phyloP scores from a whole-genome alignment of 2,113 vertebrate genomes.

The Bambusicola thoracicus region DNA sequence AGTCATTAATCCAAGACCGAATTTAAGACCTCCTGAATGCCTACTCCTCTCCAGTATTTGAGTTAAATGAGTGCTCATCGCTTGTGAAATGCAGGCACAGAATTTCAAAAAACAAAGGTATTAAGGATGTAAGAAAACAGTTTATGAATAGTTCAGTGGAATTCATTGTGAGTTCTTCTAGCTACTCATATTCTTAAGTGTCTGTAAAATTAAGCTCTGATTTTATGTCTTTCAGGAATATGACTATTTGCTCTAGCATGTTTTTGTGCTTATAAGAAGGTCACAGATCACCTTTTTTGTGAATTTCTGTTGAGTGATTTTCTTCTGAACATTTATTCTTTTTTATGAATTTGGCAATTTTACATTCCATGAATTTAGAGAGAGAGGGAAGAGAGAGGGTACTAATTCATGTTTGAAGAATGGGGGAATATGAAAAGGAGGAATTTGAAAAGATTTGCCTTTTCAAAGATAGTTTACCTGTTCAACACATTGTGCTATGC shows the following conservation, averaged over 20 bases:
- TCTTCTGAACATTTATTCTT: not conserved
- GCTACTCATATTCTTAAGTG: not conserved
- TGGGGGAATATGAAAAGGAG: not conserved
- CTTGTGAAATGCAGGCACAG: not conserved
- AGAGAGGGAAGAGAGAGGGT: not conserved
- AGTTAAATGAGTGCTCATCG: not conserved
- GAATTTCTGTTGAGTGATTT: not conserved
- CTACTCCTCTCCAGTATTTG: not conserved
- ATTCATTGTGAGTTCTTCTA: not conserved
- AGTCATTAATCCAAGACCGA: not conserved
- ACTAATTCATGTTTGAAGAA: not conserved
- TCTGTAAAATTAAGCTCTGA: not conserved
- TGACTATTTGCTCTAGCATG: not conserved
- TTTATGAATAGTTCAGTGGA: not conserved
- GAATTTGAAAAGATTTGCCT: not conserved
- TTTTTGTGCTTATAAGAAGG: not conserved
- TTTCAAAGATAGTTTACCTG: not conserved
- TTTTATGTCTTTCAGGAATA: not conserved
- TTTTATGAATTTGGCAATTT: not conserved
- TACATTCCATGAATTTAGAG: not conserved
- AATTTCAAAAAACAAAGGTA: not conserved
- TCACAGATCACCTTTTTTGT: not conserved
- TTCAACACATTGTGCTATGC: not conserved
- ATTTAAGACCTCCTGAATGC: not conserved
- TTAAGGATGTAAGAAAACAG: not conserved